Evolutionary conservation across 2,113 vertebrate species (phyloP).

Genomic region (Carassius gibelio): DNA sequence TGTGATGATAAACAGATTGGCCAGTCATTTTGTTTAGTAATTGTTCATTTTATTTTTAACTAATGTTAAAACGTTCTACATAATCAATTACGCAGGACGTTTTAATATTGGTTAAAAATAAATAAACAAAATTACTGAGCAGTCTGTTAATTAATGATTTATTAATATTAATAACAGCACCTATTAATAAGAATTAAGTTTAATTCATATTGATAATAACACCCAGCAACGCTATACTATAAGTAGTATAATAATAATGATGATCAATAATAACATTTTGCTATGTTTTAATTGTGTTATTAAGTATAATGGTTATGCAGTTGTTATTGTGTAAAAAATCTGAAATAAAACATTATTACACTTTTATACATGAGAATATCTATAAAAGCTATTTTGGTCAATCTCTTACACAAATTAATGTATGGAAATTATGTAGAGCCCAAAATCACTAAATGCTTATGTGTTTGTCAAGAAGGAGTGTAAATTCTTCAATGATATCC

Average conservation of each 20-base stretch:
- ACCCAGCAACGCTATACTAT: not conserved
- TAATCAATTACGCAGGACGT: not conserved
- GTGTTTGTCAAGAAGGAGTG: slow-evolving; percentile 66
- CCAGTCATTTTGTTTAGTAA: too few species aligned
- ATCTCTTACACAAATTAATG: not conserved
- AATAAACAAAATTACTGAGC: too few species aligned
- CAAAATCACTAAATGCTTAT: not conserved
- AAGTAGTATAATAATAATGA: not conserved
- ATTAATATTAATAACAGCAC: not conserved
- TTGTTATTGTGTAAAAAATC: too few species aligned
- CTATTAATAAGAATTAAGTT: not conserved
- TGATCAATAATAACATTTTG: not conserved
- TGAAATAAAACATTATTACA: not conserved
- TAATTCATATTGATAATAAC: not conserved
- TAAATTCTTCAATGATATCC: slow-evolving; percentile 69
- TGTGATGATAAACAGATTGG: too few species aligned
- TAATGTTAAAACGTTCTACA: not conserved
- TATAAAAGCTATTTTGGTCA: not conserved
- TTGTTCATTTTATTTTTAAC: not conserved
- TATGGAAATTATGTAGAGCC: not conserved
- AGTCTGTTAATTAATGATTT: not conserved
- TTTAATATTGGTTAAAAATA: too few species aligned
- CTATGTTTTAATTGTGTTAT: not conserved
- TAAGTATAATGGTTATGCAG: not conserved
- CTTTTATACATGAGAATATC: not conserved